Evolutionary conservation across 2,797 vertebrate genomes (phyloP).

Genomic region (Pseudotriccus pelzelni): DNA sequence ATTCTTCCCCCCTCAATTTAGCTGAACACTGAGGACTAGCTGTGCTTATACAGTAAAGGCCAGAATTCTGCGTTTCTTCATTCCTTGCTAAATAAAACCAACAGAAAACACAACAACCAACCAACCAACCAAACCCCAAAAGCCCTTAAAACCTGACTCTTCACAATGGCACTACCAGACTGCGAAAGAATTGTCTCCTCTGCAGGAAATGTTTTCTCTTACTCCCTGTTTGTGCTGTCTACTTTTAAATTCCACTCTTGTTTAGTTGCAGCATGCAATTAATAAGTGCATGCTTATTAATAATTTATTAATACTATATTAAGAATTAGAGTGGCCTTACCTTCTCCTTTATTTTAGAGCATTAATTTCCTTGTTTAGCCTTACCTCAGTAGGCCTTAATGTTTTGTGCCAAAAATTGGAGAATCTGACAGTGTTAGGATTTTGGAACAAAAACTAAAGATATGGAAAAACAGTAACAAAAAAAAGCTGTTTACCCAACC

Average conservation of each 20-base stretch:
- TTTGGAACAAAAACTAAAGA: not conserved
- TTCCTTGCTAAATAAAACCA: not conserved
- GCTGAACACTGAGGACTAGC: not conserved
- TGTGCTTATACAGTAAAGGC: not conserved
- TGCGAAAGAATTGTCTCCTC: not conserved
- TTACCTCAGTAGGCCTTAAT: not conserved
- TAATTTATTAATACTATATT: too few species aligned
- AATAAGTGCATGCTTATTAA: too few species aligned
- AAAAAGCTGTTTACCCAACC: not conserved
- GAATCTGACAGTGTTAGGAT: not conserved
- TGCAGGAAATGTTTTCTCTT: not conserved
- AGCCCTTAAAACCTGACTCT: not conserved
- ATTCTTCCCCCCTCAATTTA: not conserved
- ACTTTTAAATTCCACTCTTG: not conserved
- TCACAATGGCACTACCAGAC: not conserved
- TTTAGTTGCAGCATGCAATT: not conserved
- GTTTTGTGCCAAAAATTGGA: not conserved
- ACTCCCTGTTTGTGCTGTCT: not conserved
- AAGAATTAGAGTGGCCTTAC: not conserved
- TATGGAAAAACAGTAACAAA: accelerated
- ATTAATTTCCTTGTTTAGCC: not conserved
- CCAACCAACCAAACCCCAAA: not conserved
- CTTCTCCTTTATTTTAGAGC: not conserved
- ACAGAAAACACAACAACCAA: not conserved
- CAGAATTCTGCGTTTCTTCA: not conserved